These are phyloP conservation scores for Erythrolamprus reginae DNA, from an alignment of 2,113 vertebrate genomes.

Conservation along the genomic window DNA sequence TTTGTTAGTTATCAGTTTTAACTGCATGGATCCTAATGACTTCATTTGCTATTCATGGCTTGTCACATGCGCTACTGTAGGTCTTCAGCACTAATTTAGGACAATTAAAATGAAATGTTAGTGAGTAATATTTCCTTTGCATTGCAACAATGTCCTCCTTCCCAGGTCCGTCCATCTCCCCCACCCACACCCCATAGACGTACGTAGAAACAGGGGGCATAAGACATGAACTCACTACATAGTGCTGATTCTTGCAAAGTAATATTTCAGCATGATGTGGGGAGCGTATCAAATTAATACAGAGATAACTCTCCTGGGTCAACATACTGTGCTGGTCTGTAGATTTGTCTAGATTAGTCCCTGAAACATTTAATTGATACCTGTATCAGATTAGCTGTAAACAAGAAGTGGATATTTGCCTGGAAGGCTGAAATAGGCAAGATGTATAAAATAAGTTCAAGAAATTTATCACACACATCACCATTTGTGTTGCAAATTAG, in stretches of 20 bases:
- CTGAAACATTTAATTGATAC: slow-evolving; percentile 65
- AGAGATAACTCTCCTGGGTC: slow-evolving; percentile 73
- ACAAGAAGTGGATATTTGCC: slow-evolving; percentile 61
- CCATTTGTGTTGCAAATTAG: slow-evolving; percentile 81
- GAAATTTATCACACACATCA: slow-evolving; percentile 82
- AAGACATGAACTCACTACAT: slow-evolving; percentile 51
- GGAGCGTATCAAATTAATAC: slow-evolving; percentile 71
- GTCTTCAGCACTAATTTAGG: slow-evolving; percentile 69
- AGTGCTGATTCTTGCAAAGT: slow-evolving; percentile 47
- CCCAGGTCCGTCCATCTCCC: slow-evolving; percentile 53
- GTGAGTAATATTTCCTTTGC: slow-evolving; percentile 61
- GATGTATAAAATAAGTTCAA: slow-evolving; percentile 74
- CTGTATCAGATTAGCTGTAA: slow-evolving; percentile 63
- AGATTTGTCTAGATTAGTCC: slow-evolving; percentile 65
- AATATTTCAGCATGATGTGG: slow-evolving; percentile 59
- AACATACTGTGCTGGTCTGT: slow-evolving; percentile 61
- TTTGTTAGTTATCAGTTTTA: slow-evolving; percentile 53
- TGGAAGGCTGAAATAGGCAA: slow-evolving; percentile 41
- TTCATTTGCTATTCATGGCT: slow-evolving; percentile 58
- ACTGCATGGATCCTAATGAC: slow-evolving; percentile 58
- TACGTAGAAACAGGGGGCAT: slow-evolving; percentile 28
- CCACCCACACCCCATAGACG: slow-evolving; percentile 6
- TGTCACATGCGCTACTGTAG: slow-evolving; percentile 60
- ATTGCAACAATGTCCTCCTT: slow-evolving; percentile 40
- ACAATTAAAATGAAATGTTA: slow-evolving; percentile 71